Evolutionary conservation across 2,888 invertebrate genomes (phyloP).

Genomic region (Sinelater perroti): DNA sequence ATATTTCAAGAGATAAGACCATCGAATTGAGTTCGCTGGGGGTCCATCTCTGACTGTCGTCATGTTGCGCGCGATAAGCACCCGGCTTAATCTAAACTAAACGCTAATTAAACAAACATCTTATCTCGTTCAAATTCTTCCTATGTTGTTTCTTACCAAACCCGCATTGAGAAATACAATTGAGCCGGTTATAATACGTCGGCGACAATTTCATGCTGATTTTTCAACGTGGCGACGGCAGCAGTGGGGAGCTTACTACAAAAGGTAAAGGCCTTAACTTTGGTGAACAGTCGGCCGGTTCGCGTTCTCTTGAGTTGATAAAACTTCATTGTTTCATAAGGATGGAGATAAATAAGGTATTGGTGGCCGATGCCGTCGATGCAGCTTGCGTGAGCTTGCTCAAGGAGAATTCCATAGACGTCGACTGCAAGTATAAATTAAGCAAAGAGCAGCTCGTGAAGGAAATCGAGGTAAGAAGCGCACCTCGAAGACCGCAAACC

Average conservation of each 20-base stretch:
- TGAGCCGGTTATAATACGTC: not conserved
- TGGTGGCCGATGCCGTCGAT: conserved; percentile 95
- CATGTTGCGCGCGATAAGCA: not conserved
- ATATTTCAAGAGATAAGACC: no score
- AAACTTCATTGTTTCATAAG: not conserved
- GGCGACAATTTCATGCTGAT: not conserved
- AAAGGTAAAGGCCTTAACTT: not conserved
- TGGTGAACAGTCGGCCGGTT: no score
- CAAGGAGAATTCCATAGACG: conserved; percentile 77
- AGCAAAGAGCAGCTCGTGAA: conserved; percentile 79
- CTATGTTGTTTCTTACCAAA: conserved; percentile 13
- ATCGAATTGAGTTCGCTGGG: conserved; percentile 2
- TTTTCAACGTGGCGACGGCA: conserved; percentile 8
- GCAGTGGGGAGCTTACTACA: conserved; percentile 11
- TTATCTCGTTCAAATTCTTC: not conserved
- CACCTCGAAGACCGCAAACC: conserved; percentile 3
- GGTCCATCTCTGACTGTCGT: not conserved
- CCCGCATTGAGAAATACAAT: conserved; percentile 2
- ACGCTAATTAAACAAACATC: not conserved
- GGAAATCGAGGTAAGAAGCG: conserved; percentile 79
- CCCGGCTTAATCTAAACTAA: not conserved
- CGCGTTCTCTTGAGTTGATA: no score
- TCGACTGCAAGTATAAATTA: conserved; percentile 81
- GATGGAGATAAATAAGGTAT: conserved; percentile 77
- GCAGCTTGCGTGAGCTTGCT: conserved; percentile 84